Percentiles rank a stretch among this genome's conserved stretches.
Conservation (phyloP, 2,797 vertebrate species). For the Urocyon cinereoargenteus region DNA sequence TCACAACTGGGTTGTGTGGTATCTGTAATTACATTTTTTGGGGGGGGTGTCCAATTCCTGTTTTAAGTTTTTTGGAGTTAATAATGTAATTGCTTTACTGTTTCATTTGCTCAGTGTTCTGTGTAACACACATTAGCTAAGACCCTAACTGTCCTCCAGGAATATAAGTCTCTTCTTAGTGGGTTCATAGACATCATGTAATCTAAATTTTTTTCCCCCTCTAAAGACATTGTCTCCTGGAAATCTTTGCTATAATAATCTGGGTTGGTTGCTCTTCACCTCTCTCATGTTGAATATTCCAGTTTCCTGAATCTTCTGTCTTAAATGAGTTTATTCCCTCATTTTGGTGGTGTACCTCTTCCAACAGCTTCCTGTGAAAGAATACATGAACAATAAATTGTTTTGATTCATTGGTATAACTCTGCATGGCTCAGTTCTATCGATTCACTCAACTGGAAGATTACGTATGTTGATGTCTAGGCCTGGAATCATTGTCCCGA, state of each 20-base stretch:
- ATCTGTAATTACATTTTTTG: constrained; percentile 43
- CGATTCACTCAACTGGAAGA: neutral
- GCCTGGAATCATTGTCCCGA: neutral
- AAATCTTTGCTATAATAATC: neutral
- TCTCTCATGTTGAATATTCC: neutral
- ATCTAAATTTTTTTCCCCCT: neutral
- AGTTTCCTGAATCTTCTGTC: constrained; percentile 23
- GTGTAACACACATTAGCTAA: neutral
- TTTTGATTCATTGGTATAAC: constrained; percentile 39
- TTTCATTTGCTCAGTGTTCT: constrained; percentile 8
- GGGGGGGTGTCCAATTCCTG: neutral
- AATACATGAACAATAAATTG: neutral
- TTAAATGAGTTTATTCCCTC: neutral
- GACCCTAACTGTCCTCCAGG: neutral
- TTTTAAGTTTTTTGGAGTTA: constrained; percentile 14
- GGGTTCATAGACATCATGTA: neutral
- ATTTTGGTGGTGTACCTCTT: constrained; percentile 18
- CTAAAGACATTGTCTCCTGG: neutral
- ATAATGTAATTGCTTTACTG: neutral
- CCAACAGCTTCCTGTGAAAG: neutral
- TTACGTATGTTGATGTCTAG: neutral
- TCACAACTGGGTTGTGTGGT: neutral
- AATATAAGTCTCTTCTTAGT: neutral
- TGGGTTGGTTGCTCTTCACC: neutral
- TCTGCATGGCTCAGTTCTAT: neutral